Conservation (phyloP, 2,113 vertebrate species). For the Podocnemis expansa region DNA sequence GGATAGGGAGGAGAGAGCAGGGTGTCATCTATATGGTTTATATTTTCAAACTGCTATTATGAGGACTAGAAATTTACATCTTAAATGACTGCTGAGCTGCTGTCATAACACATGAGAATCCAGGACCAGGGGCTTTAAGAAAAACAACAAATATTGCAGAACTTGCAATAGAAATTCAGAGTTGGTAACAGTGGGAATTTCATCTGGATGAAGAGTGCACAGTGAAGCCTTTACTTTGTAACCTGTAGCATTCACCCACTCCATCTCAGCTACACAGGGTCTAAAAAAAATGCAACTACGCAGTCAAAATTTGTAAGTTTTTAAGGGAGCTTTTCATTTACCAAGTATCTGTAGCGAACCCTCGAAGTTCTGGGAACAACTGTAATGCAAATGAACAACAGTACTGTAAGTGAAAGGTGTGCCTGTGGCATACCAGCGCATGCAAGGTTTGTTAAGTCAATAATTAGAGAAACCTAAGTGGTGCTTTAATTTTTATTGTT, state of each 20-base stretch:
- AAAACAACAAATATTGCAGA: background rate
- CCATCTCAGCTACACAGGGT: background rate
- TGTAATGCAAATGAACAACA: background rate
- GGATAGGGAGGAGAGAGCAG: too few species aligned
- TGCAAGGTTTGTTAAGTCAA: background rate
- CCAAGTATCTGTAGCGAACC: background rate
- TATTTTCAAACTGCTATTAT: background rate
- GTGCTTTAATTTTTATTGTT: background rate
- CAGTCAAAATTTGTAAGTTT: background rate
- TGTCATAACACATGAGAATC: background rate
- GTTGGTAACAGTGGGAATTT: background rate
- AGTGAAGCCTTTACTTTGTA: background rate
- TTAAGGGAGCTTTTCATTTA: background rate
- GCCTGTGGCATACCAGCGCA: background rate
- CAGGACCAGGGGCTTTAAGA: background rate
- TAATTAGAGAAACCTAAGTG: background rate
- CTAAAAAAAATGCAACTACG: background rate
- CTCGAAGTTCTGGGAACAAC: background rate
- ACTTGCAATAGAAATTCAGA: background rate
- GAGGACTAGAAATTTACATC: background rate
- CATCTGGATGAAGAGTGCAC: background rate
- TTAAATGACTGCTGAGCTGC: background rate
- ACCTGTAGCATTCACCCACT: background rate
- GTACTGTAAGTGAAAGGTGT: fast-evolving
- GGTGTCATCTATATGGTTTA: background rate